Percentiles rank a stretch among this genome's conserved stretches.
Evolutionary conservation across 1,140 invertebrate genomes (phyloP).

Genomic region (Atta cephalotes): DNA sequence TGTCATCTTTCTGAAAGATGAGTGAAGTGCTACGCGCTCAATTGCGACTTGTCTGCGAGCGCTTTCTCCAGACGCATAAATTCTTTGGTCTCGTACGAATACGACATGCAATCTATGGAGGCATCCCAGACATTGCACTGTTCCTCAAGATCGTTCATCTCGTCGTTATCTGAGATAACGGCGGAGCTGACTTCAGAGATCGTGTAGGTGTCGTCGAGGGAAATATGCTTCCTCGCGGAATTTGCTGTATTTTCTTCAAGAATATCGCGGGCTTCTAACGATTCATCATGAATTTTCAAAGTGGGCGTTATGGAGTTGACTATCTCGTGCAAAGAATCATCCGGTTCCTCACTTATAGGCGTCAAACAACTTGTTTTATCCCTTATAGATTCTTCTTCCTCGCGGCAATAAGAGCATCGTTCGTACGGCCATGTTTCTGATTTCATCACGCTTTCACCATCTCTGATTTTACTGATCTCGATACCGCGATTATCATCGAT

Average conservation of each 20-base stretch:
- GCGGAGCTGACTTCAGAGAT: constrained; percentile 26
- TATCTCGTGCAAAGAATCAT: neutral
- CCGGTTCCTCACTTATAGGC: constrained; percentile 51
- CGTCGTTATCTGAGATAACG: constrained; percentile 27
- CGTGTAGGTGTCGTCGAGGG: constrained; percentile 52
- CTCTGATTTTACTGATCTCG: neutral
- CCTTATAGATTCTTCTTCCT: constrained; percentile 1
- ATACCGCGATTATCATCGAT: neutral
- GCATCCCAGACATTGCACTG: neutral
- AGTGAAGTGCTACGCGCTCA: neutral
- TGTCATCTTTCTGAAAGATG: neutral
- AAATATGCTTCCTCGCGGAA: neutral
- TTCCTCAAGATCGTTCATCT: neutral
- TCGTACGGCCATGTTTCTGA: constrained; percentile 20
- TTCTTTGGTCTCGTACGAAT: constrained; percentile 80
- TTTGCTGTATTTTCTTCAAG: neutral
- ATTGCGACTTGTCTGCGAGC: constrained; percentile 2
- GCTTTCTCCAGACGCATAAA: constrained; percentile 79
- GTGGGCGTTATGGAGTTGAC: neutral
- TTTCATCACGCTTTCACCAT: neutral
- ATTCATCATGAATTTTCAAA: neutral
- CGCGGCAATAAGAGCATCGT: constrained; percentile 30
- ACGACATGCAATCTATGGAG: constrained; percentile 63
- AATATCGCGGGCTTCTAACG: neutral
- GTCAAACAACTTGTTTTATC: constrained; percentile 13